phyloP scores from a whole-genome alignment of 2,888 invertebrate species.

The Chrysomela aeneicollis region DNA sequence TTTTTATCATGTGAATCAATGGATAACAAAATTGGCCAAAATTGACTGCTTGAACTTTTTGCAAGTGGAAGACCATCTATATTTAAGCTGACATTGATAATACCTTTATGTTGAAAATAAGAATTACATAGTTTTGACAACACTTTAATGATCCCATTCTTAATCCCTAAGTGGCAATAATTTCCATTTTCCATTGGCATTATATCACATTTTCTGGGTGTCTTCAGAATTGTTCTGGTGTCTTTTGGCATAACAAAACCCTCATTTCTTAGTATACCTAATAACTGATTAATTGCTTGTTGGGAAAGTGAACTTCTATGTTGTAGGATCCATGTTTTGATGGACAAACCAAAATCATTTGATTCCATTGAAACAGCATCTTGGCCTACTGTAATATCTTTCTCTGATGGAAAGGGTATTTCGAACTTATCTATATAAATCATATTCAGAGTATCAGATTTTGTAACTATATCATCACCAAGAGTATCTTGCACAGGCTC shows the following conservation, averaged over 20 bases:
- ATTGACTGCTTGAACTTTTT: constrained; percentile 17
- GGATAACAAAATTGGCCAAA: constrained; percentile 16
- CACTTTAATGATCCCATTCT: constrained; percentile 1
- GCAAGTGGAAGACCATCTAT: constrained; percentile 18
- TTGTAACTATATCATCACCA: neutral
- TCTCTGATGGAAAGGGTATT: neutral
- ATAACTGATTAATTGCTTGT: neutral
- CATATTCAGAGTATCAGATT: neutral
- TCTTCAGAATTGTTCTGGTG: neutral
- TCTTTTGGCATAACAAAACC: neutral
- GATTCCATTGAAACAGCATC: too few relatives aligned
- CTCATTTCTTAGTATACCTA: neutral
- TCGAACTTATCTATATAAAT: neutral
- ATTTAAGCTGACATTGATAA: constrained; percentile 9
- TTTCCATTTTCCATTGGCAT: neutral
- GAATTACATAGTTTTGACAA: neutral
- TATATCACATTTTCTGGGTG: too few relatives aligned
- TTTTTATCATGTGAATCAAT: constrained; percentile 20
- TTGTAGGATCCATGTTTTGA: neutral
- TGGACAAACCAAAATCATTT: neutral
- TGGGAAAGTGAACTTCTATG: neutral
- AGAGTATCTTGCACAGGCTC: neutral
- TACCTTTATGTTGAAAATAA: neutral
- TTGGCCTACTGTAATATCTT: neutral
- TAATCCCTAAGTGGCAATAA: neutral